phyloP scores from a whole-genome alignment of 2,888 invertebrate species.

The Drepanosiphum platanoidis region DNA sequence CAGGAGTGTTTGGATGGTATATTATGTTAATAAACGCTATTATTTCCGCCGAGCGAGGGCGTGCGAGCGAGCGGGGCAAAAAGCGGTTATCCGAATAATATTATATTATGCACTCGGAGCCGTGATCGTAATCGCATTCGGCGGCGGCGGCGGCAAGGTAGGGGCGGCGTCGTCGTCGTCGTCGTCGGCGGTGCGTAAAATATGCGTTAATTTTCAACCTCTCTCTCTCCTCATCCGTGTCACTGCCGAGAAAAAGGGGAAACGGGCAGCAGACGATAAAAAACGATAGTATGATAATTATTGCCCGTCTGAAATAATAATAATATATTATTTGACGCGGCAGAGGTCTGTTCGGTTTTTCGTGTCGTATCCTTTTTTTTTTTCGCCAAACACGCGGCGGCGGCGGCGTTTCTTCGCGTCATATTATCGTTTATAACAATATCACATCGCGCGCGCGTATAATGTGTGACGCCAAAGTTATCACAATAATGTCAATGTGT shows the following conservation, averaged over 20 bases:
- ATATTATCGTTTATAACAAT: neutral
- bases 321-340: neutral
- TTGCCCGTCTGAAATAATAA: neutral
- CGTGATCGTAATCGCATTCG: neutral
- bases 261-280: neutral
- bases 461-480: too few species aligned
- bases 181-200: neutral
- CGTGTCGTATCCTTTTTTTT: neutral
- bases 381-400: neutral
- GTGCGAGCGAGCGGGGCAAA: neutral
- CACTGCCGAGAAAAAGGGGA: neutral
- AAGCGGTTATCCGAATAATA: neutral
- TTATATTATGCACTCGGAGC: neutral
- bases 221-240: too few species aligned
- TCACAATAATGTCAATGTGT: too few species aligned
- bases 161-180: neutral
- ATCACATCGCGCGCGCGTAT: too few species aligned
- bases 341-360: neutral
- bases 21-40: constrained; percentile 34
- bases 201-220: constrained; percentile 6
- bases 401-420: neutral
- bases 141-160: neutral
- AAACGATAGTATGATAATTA: constrained; percentile 22
- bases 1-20: neutral
- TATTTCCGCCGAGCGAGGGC: neutral